A percentile compares a stretch with the other conserved stretches of the same genome.
Conservation (phyloP, 1,140 invertebrate genomes). For the Ericerus pela region DNA sequence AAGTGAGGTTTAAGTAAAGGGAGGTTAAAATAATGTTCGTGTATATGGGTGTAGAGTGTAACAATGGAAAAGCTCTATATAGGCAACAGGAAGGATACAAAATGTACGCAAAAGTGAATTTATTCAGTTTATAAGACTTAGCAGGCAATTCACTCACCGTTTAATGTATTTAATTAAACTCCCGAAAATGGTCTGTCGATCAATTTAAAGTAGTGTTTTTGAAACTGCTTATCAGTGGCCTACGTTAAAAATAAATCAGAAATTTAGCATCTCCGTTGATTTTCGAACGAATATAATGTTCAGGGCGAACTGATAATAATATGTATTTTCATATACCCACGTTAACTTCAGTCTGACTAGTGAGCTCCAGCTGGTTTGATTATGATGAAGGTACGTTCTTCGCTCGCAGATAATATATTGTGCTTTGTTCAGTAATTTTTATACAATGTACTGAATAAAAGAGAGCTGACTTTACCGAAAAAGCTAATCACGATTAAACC, state of each 20-base stretch:
- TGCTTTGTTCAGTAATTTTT: too few relatives aligned
- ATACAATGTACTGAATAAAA: too few relatives aligned
- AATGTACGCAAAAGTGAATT: too few relatives aligned
- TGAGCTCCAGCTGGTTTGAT: slow-evolving; percentile 98
- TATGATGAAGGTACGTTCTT: slow-evolving; percentile 95
- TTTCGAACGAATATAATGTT: slow-evolving; percentile 64
- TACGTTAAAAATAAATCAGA: slow-evolving; percentile 26
- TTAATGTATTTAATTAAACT: slow-evolving; percentile 90
- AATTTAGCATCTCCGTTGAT: neutral
- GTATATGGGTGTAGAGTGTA: too few relatives aligned
- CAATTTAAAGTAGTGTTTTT: slow-evolving; percentile 86
- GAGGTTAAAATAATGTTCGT: too few relatives aligned
- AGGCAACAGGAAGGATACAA: too few relatives aligned
- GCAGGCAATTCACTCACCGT: slow-evolving; percentile 87
- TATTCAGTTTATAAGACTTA: slow-evolving; percentile 57
- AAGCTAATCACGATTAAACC: too few relatives aligned
- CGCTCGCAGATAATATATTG: slow-evolving; percentile 35
- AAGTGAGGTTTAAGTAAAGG: too few relatives aligned
- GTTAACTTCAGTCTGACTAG: slow-evolving; percentile 85
- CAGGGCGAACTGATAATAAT: slow-evolving; percentile 96
- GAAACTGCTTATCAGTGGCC: slow-evolving; percentile 60
- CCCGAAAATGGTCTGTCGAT: slow-evolving; percentile 77
- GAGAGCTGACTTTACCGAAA: too few relatives aligned
- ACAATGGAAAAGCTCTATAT: too few relatives aligned
- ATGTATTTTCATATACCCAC: slow-evolving; percentile 87